Percentiles rank a stretch among this genome's conserved stretches.
Evolutionary conservation across 2,888 invertebrate species (phyloP).

Genomic region (Chaetoderma sp.): DNA sequence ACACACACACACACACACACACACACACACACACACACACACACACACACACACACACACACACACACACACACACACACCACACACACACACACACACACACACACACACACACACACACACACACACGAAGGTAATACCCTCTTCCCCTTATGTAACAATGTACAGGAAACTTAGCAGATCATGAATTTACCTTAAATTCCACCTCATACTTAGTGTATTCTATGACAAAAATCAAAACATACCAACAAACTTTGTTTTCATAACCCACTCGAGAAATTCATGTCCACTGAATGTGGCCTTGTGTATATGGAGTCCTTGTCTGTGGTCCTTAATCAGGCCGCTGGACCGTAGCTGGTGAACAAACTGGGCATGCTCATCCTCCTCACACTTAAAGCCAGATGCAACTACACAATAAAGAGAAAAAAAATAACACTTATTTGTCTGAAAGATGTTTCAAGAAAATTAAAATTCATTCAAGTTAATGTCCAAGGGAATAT

Average conservation of each 20-base stretch:
- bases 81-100: too few species aligned
- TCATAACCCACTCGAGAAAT: conserved; percentile 69
- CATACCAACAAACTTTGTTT: conserved; percentile 65
- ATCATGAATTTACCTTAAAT: too few species aligned
- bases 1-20: conserved; percentile 1
- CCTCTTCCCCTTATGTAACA: too few species aligned
- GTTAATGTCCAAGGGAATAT: conserved; percentile 1
- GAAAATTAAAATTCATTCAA: neutral
- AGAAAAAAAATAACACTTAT: neutral
- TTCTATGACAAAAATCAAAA: neutral
- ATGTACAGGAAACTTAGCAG: too few species aligned
- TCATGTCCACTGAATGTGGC: conserved; percentile 69
- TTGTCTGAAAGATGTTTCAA: neutral
- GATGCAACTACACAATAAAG: conserved; percentile 39
- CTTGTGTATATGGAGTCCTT: conserved; percentile 52
- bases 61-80: too few species aligned
- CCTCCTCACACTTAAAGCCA: conserved; percentile 63
- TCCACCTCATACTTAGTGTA: too few species aligned
- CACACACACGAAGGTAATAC: too few species aligned
- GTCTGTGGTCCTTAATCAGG: conserved; percentile 65
- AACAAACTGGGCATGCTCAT: conserved; percentile 64
- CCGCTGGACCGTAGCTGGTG: conserved; percentile 64
- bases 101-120: too few species aligned
- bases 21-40: neutral
- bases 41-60: conserved; percentile 1